Evolutionary conservation across 2,797 vertebrate genomes (phyloP).

Genomic region (Iguana delicatissima): DNA sequence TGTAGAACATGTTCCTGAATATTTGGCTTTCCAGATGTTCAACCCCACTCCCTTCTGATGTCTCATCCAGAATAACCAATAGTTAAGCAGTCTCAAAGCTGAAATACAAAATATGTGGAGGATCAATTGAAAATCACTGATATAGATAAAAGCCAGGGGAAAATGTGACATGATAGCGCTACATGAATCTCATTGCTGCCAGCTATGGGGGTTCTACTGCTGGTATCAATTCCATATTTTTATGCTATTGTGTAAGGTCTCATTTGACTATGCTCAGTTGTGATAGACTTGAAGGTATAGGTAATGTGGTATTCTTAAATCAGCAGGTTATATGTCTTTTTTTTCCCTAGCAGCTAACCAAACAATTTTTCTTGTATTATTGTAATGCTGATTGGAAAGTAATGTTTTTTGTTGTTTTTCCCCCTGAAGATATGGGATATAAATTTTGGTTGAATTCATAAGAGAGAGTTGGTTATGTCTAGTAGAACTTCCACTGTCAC

Average conservation of each 20-base stretch:
- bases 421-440: neutral
- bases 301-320: neutral
- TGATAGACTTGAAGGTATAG: neutral
- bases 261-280: neutral
- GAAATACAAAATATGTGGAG: too few relatives aligned
- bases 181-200: neutral
- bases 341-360: neutral
- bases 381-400: neutral
- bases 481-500: neutral
- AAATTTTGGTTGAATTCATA: neutral
- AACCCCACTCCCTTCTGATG: too few relatives aligned
- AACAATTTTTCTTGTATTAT: neutral
- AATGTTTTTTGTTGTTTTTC: neutral
- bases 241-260: neutral
- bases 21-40: too few relatives aligned
- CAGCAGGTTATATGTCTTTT: neutral
- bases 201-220: too few relatives aligned
- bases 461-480: neutral
- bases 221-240: neutral
- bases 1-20: neutral
- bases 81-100: too few relatives aligned
- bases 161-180: neutral
- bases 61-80: too few relatives aligned
- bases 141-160: neutral
- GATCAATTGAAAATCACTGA: too few relatives aligned